A percentile compares a stretch with the other conserved stretches of the same genome.
Conservation (phyloP, 2,888 invertebrate genomes). For the Chloroclysta siterata region DNA sequence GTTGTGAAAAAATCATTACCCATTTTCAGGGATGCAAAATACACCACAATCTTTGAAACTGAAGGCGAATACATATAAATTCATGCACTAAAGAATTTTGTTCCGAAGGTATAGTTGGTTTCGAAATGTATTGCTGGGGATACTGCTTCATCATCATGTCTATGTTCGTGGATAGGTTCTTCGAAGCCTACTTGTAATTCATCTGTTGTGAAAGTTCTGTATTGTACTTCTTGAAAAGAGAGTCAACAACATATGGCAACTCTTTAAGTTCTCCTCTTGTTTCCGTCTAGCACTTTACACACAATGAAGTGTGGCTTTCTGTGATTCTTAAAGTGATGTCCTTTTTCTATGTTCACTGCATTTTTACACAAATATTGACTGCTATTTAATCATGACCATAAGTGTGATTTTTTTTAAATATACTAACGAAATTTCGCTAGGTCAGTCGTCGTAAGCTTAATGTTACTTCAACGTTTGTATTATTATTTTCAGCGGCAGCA, state of each 20-base stretch:
- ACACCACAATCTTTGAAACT: constrained; percentile 69
- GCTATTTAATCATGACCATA: not conserved
- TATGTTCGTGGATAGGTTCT: constrained; percentile 25
- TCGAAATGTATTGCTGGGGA: constrained; percentile 50
- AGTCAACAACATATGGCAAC: not conserved
- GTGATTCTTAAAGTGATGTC: constrained; percentile 5
- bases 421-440: not conserved
- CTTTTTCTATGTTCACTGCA: constrained; percentile 4
- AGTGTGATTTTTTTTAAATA: not conserved
- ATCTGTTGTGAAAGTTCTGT: not conserved
- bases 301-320: constrained; percentile 17
- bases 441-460: not conserved
- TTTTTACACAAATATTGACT: constrained; percentile 4
- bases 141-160: constrained; percentile 51
- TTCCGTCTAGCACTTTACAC: constrained; percentile 7
- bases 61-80: constrained; percentile 61
- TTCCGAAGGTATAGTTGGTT: constrained; percentile 36
- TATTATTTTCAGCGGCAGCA: constrained; percentile 86
- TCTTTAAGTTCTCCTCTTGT: not conserved
- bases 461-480: not conserved
- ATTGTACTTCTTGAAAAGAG: not conserved
- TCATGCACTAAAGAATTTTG: constrained; percentile 33
- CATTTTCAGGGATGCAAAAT: constrained; percentile 69
- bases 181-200: too few species aligned
- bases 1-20: constrained; percentile 36